phyloP scores from a whole-genome alignment of 2,888 invertebrate genomes.

The Cheilosia vernalis region DNA sequence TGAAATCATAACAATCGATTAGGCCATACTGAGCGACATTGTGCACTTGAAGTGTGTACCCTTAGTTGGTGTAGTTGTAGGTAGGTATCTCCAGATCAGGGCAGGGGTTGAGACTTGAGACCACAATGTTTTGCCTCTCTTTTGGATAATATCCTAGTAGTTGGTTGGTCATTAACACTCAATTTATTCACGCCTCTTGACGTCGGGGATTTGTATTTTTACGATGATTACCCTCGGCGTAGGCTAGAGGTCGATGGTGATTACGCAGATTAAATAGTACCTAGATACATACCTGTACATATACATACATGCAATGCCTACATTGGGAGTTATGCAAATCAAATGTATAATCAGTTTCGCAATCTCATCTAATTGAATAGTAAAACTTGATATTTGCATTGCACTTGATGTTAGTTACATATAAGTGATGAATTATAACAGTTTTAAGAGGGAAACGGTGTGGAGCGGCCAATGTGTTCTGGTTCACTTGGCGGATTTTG shows the following conservation, averaged over 20 bases:
- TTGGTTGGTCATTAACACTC: conserved; percentile 31
- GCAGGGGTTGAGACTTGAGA: conserved; percentile 40
- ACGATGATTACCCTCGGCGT: conserved; percentile 26
- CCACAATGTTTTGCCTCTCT: not conserved
- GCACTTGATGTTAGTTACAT: conserved; percentile 12
- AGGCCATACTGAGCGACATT: conserved; percentile 5
- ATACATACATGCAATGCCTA: conserved; percentile 1
- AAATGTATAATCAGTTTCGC: conserved; percentile 24
- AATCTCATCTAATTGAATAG: conserved; percentile 35
- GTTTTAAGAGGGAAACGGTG: not conserved
- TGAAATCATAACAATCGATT: conserved; percentile 5
- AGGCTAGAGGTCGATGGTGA: conserved; percentile 47
- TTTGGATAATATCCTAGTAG: not conserved
- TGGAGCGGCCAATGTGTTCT: not conserved
- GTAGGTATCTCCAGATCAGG: conserved; percentile 34
- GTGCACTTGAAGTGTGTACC: conserved; percentile 6
- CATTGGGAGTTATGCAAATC: conserved; percentile 16
- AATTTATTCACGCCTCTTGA: conserved; percentile 46
- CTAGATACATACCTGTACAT: not conserved
- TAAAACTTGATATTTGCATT: conserved; percentile 25
- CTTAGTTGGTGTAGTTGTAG: conserved; percentile 5
- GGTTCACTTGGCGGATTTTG: too few relatives aligned
- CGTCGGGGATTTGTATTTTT: conserved; percentile 6
- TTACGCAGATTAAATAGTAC: conserved; percentile 14
- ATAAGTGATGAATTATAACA: not conserved